These are phyloP conservation scores for Phyllostomus hastatus DNA, from an alignment of 2,113 vertebrate species.

Conservation along the genomic window DNA sequence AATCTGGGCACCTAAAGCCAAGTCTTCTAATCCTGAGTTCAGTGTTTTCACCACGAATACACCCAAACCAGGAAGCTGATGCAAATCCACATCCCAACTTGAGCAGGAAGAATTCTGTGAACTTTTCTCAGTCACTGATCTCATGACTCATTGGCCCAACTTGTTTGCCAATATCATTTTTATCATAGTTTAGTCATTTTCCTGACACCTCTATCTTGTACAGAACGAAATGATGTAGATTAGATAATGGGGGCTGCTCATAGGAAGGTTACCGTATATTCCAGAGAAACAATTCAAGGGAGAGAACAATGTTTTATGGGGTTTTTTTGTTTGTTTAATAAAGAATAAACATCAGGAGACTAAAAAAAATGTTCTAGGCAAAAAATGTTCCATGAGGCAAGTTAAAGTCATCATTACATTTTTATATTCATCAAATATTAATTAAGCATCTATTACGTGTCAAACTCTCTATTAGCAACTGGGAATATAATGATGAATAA, in stretches of 20 bases:
- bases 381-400: not conserved
- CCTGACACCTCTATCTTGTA: conserved; percentile 19
- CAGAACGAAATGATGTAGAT: conserved; percentile 16
- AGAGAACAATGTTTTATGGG: not conserved
- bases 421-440: not conserved
- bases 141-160: conserved; percentile 42
- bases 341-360: not conserved
- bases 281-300: not conserved
- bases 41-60: not conserved
- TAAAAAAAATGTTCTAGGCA: not conserved
- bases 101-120: conserved; percentile 47
- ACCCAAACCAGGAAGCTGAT: conserved; percentile 41
- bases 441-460: not conserved
- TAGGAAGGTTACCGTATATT: not conserved
- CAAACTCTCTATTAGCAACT: not conserved
- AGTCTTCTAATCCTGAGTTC: not conserved
- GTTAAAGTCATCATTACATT: not conserved
- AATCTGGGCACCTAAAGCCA: not conserved
- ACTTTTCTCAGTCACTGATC: not conserved
- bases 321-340: not conserved
- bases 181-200: conserved; percentile 61
- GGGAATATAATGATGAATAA: not conserved
- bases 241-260: not conserved
- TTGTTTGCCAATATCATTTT: conserved; percentile 56
- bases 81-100: not conserved